phyloP scores from a whole-genome alignment of 2,888 invertebrate species.

The Ellobium chinense region DNA sequence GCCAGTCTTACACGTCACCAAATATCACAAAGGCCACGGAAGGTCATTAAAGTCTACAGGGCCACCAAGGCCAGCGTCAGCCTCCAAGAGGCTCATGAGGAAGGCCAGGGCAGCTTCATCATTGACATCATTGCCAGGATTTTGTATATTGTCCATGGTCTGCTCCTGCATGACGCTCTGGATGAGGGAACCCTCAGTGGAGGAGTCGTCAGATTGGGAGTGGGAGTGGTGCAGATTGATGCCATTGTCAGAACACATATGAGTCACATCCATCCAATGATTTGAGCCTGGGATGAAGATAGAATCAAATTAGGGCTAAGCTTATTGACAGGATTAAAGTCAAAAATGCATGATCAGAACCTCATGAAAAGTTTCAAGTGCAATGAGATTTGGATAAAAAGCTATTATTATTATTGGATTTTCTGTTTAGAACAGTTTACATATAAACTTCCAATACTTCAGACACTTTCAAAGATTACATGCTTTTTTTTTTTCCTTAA shows the following conservation, averaged over 20 bases:
- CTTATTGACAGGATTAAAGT: too few relatives aligned
- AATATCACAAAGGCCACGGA: slow-evolving; percentile 87
- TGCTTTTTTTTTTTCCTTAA: too few relatives aligned
- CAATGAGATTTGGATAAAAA: too few relatives aligned
- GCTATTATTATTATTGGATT: too few relatives aligned
- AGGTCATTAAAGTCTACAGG: slow-evolving; percentile 92
- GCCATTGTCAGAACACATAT: slow-evolving; percentile 46
- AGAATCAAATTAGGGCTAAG: too few relatives aligned
- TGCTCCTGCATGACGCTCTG: slow-evolving; percentile 69
- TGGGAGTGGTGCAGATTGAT: slow-evolving; percentile 37
- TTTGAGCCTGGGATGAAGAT: slow-evolving; percentile 30
- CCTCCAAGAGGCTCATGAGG: slow-evolving; percentile 93
- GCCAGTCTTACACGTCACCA: background rate
- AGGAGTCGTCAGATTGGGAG: slow-evolving; percentile 44
- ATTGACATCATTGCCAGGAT: slow-evolving; percentile 65
- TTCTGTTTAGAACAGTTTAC: too few relatives aligned
- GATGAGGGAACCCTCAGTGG: slow-evolving; percentile 54
- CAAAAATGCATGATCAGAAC: too few relatives aligned
- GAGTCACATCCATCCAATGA: slow-evolving; percentile 37
- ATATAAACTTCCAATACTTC: too few relatives aligned
- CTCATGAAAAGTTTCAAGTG: too few relatives aligned
- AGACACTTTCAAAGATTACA: too few relatives aligned
- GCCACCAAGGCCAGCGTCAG: slow-evolving; percentile 92
- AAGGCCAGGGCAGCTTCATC: slow-evolving; percentile 95
- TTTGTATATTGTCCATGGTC: slow-evolving; percentile 61